phyloP scores from a whole-genome alignment of 2,113 vertebrate genomes.

The Xiphophorus maculatus region DNA sequence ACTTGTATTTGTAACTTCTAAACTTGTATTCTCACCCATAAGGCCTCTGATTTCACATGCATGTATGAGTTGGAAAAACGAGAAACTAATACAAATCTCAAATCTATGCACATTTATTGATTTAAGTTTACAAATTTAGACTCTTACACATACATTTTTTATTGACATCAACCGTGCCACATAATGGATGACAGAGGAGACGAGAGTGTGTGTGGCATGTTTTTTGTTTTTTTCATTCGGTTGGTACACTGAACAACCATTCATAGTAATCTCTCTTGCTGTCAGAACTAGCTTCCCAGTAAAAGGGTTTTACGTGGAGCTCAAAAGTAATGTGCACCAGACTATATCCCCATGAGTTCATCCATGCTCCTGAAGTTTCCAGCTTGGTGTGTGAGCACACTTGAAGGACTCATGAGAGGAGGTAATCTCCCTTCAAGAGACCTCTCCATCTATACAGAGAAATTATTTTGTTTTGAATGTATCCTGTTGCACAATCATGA shows the following conservation, averaged over 20 bases:
- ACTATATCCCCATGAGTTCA: background rate
- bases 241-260: background rate
- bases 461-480: background rate
- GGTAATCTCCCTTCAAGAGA: background rate
- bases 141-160: too few species aligned
- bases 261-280: background rate
- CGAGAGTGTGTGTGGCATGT: background rate
- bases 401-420: background rate
- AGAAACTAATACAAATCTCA: too few species aligned
- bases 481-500: background rate
- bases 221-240: background rate
- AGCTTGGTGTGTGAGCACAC: background rate
- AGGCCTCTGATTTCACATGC: too few species aligned
- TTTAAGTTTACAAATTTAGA: too few species aligned
- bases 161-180: too few species aligned
- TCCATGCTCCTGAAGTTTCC: background rate
- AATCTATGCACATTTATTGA: too few species aligned
- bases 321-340: background rate
- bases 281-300: background rate
- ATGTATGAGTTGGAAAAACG: too few species aligned
- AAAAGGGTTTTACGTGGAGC: background rate
- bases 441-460: background rate
- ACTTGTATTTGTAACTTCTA: too few species aligned
- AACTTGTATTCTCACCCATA: too few species aligned
- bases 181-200: background rate